Percentiles rank a stretch among this genome's conserved stretches.
Evolutionary conservation across 2,113 vertebrate genomes (phyloP).

Genomic region (Leucoraja erinaceus): DNA sequence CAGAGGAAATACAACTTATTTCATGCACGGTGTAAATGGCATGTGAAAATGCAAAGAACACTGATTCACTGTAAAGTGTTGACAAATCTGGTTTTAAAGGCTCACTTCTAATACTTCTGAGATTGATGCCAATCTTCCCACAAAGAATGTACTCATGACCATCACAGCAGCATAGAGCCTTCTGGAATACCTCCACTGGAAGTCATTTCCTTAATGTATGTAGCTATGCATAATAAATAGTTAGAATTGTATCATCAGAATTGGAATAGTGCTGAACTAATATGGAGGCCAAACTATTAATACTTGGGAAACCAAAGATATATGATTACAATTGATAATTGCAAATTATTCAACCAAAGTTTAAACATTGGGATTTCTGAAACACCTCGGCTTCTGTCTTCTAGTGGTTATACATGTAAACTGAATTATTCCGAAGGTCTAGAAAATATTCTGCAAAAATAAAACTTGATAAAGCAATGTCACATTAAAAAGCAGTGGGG

Average conservation of each 20-base stretch:
- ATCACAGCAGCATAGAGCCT: neutral
- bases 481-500: no score
- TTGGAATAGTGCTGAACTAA: neutral
- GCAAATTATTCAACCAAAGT: neutral
- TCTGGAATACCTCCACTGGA: neutral
- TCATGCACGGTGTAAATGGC: neutral
- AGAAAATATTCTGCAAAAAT: no score
- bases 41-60: neutral
- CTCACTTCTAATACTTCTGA: neutral
- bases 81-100: neutral
- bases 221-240: neutral
- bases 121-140: neutral
- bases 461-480: no score
- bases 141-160: neutral
- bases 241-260: neutral
- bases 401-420: neutral
- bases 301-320: neutral
- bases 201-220: neutral
- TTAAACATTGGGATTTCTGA: neutral
- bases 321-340: no score
- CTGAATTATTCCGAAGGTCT: neutral
- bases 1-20: neutral
- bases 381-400: neutral
- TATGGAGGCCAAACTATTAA: neutral
- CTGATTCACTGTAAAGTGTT: neutral